Evolutionary conservation across 2,888 invertebrate species (phyloP).

Genomic region (Drosophila nr. fundita): DNA sequence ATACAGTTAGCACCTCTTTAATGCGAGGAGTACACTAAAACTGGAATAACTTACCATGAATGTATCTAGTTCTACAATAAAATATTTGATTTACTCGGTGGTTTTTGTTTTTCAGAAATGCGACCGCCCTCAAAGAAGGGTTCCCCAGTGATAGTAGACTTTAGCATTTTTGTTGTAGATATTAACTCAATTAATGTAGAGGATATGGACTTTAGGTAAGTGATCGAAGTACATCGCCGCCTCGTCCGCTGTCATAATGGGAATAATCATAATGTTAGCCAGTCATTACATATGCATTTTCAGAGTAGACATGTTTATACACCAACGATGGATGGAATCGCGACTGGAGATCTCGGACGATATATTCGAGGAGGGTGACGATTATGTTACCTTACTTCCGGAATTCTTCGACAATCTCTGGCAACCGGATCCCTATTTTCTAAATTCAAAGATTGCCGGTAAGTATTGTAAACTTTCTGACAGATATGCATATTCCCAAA

Average conservation of each 20-base stretch:
- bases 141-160: conserved; percentile 90
- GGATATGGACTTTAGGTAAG: conserved; percentile 94
- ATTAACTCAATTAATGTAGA: conserved; percentile 95
- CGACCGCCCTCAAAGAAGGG: conserved; percentile 91
- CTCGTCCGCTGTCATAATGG: neutral
- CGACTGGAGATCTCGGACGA: conserved; percentile 90
- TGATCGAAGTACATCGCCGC: conserved; percentile 8
- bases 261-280: conserved; percentile 44
- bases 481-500: neutral
- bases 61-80: neutral
- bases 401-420: conserved; percentile 94
- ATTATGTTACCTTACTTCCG: conserved; percentile 91
- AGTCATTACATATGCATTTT: conserved; percentile 67
- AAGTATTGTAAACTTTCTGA: conserved; percentile 47
- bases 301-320: conserved; percentile 94
- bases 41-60: neutral
- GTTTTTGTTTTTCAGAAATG: conserved; percentile 87
- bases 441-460: conserved; percentile 94
- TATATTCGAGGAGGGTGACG: conserved; percentile 92
- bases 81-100: neutral
- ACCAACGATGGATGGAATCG: conserved; percentile 93
- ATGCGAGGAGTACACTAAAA: neutral
- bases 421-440: conserved; percentile 94
- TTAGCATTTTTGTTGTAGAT: conserved; percentile 93
- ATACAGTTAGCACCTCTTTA: conserved; percentile 10